These are phyloP conservation scores for Ceratina australensis DNA, from an alignment of 1,140 invertebrate species.

Conservation along the genomic window DNA sequence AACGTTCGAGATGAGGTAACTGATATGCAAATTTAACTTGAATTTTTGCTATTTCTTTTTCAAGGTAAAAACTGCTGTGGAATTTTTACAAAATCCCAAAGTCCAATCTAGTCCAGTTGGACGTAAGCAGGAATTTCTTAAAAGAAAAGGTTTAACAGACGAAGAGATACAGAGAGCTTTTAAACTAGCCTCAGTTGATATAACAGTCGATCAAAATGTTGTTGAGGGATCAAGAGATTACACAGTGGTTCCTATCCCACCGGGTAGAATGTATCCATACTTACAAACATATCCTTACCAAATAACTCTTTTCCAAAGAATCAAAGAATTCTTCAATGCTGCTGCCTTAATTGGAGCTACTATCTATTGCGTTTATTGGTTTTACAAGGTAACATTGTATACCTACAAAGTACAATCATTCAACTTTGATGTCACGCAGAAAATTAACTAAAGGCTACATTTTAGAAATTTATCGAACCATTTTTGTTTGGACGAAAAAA, in stretches of 20 bases:
- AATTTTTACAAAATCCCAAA: conserved; percentile 91
- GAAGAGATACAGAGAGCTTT: conserved; percentile 88
- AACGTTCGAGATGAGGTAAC: neutral
- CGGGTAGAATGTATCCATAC: conserved; percentile 69
- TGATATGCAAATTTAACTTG: neutral
- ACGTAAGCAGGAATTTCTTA: conserved; percentile 89
- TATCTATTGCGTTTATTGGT: conserved; percentile 85
- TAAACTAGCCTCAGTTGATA: conserved; percentile 81
- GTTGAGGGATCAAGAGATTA: conserved; percentile 72
- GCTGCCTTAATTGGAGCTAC: conserved; percentile 85
- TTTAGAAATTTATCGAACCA: conserved; percentile 84
- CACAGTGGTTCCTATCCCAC: conserved; percentile 70
- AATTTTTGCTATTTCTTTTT: conserved; percentile 63
- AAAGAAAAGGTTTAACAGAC: conserved; percentile 89
- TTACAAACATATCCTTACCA: conserved; percentile 71
- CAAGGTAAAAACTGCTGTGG: conserved; percentile 91
- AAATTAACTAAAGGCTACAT: conserved; percentile 39
- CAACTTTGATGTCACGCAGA: neutral
- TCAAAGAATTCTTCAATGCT: conserved; percentile 85
- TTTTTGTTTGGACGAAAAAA: conserved; percentile 83
- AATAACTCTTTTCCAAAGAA: conserved; percentile 79
- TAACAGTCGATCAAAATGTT: conserved; percentile 69
- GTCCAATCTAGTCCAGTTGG: conserved; percentile 86
- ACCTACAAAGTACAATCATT: neutral
- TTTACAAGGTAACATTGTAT: conserved; percentile 83